Evolutionary conservation across 2,113 vertebrate species (phyloP).

Genomic region (Myanophis thanlyinensis): DNA sequence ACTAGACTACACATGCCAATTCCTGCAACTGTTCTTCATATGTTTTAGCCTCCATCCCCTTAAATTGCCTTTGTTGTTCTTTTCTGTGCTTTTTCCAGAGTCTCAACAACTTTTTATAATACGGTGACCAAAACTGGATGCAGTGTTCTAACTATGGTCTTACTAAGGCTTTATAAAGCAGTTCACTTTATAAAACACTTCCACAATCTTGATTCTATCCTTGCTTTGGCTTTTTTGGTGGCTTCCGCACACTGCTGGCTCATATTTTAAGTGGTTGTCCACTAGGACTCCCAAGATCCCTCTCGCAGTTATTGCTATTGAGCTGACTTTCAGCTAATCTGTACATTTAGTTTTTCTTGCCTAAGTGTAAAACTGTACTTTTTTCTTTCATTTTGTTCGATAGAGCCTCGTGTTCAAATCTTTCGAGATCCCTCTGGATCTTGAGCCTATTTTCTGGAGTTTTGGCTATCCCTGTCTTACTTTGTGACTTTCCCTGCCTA

Average conservation of each 20-base stretch:
- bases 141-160: neutral
- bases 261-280: neutral
- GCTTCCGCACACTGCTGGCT: neutral
- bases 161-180: neutral
- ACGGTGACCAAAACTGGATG: neutral
- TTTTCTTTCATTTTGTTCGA: neutral
- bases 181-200: too few species aligned
- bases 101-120: neutral
- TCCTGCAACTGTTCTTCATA: neutral
- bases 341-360: neutral
- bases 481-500: neutral
- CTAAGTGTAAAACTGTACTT: neutral
- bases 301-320: neutral
- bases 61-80: neutral
- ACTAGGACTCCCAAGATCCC: neutral
- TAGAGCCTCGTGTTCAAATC: too few species aligned
- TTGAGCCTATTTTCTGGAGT: neutral
- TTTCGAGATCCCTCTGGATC: too few species aligned
- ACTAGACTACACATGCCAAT: neutral
- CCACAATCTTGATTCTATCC: neutral
- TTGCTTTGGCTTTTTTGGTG: neutral
- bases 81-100: neutral
- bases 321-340: neutral
- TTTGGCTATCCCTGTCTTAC: neutral
- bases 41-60: neutral